Base-by-base conservation (phyloP, 2,797 vertebrate genomes). In the Ispidina picta region DNA sequence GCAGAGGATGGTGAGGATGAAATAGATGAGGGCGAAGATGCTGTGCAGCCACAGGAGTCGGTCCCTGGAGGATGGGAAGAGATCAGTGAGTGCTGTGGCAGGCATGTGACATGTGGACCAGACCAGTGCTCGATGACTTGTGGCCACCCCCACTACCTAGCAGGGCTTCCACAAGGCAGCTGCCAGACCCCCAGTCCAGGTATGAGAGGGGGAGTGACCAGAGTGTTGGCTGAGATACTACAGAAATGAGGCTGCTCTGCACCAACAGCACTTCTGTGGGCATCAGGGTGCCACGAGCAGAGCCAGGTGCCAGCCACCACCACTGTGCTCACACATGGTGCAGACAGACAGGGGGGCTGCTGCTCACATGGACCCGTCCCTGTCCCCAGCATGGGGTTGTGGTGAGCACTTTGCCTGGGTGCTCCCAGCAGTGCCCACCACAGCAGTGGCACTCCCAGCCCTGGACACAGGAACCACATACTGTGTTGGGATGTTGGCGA, bases 21-120 rank as follows among this genome's bases (percentile, higher is more conserved):
- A 99, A 97, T 99, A 99, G 65, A 99, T 83, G 91, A 99, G 97
- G 23, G 99, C 98, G 0, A 99, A 98, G 92, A 99, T 90, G 95
- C 99, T 98, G 91, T 99, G 99, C 75, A 99, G 96, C 99, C 99
- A 99, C 87, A 99, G 98, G 68, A 99, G 97, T 58, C 92, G 98
- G 93, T 98, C 98, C 96, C 99, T 99, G 89, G 43, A 72, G 51
- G 65, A 92, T 15, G 51, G 25, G 44, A 89, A 89, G 17, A 43
- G 12, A 80, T 56, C 78, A 74, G 5, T 3, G 13, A 73, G 22
- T 0, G 1, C 21, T 76, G 56, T 5, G 12, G 39, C 1, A 6
- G 49, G 28, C 5, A 2, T 0, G 1, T 35, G 29, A 62, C 29
- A 79, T 5, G 2, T 2, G 4, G 58, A 68, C 8, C 58, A 71